These are phyloP conservation scores for Sinosuthora webbiana DNA, from an alignment of 2,113 vertebrate genomes.

Conservation along the genomic window DNA sequence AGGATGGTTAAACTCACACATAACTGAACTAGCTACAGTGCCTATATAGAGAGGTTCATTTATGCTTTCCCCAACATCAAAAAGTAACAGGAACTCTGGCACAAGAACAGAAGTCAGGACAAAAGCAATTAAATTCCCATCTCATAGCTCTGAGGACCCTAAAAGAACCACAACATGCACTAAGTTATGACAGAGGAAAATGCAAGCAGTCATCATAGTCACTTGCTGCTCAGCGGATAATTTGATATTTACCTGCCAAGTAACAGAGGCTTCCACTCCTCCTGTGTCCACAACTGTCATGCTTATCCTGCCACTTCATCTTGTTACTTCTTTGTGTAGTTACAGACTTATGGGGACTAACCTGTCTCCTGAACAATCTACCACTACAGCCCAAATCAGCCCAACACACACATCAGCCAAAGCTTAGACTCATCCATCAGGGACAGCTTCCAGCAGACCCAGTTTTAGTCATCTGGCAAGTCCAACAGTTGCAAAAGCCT, in stretches of 20 bases:
- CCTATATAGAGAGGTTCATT: background rate
- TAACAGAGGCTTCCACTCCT: background rate
- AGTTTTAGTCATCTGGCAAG: background rate
- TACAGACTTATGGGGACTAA: background rate
- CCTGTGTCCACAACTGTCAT: background rate
- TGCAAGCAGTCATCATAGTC: rapidly evolving
- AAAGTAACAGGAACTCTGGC: background rate
- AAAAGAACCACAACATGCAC: background rate
- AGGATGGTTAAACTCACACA: background rate
- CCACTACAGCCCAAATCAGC: background rate
- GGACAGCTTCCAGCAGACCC: background rate
- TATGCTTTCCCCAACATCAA: background rate
- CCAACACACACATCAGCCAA: background rate
- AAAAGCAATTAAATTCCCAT: background rate
- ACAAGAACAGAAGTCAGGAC: background rate
- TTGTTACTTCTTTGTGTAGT: background rate
- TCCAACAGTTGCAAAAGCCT: background rate
- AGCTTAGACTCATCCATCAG: background rate
- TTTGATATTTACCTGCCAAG: background rate
- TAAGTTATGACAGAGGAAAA: background rate
- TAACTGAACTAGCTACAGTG: background rate
- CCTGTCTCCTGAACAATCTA: background rate
- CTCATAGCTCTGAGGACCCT: background rate
- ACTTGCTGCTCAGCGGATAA: background rate
- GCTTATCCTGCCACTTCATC: background rate